Conservation (phyloP, 64 coral and sea anemone species). For the Montipora cactus region DNA sequence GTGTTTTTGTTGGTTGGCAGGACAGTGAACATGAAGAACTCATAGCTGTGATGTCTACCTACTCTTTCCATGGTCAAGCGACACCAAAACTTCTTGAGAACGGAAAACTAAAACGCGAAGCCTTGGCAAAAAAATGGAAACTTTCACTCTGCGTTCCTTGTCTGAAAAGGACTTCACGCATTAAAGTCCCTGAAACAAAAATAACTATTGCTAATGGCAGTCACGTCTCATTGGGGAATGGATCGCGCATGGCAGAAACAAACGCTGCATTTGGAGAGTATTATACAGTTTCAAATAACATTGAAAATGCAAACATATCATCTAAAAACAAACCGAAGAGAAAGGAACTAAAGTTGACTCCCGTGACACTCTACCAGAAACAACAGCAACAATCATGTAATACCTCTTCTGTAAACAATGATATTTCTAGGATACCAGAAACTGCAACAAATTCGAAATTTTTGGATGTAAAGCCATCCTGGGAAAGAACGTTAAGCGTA, state of each 20-base stretch:
- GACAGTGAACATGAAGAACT: constrained; percentile 74
- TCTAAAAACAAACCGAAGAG: background rate
- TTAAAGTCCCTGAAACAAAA: constrained; percentile 44
- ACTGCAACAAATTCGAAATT: constrained; percentile 2
- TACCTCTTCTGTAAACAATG: background rate
- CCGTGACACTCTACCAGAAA: background rate
- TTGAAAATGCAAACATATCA: background rate
- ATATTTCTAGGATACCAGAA: background rate
- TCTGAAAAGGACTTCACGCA: constrained; percentile 17
- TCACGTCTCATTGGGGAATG: constrained; percentile 36
- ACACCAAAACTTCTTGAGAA: constrained; percentile 66
- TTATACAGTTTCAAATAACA: background rate
- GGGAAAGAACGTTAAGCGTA: constrained; percentile 38
- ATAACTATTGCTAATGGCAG: constrained; percentile 17
- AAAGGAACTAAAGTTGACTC: background rate
- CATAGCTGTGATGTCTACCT: constrained; percentile 74
- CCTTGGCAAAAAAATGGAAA: constrained; percentile 78
- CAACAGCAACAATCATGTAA: background rate
- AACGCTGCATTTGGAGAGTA: background rate
- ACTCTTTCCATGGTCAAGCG: constrained; percentile 73
- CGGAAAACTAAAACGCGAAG: constrained; percentile 37
- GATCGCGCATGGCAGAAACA: constrained; percentile 22
- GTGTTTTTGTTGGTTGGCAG: constrained; percentile 43
- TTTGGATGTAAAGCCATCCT: constrained; percentile 23
- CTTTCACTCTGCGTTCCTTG: constrained; percentile 68